Evolutionary conservation across 2,888 invertebrate species (phyloP).

Genomic region (Temnothorax ravouxi): DNA sequence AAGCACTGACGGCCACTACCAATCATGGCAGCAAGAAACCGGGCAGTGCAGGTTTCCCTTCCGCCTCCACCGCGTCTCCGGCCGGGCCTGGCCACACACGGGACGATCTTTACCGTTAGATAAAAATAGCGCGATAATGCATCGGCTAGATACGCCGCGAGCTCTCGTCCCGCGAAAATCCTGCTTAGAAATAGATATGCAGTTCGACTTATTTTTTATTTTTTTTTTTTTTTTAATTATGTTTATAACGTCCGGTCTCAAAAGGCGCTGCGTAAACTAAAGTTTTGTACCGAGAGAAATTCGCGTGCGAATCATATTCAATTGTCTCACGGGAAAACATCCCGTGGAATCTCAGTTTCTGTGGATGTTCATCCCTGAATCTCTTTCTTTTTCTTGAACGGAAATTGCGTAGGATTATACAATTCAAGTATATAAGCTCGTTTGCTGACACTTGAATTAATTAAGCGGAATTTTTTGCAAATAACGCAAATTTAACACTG

Average conservation of each 20-base stretch:
- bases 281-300: neutral
- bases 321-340: neutral
- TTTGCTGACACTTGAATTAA: neutral
- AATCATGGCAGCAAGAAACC: conserved; percentile 77
- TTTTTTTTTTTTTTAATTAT: too few species aligned
- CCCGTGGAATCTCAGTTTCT: neutral
- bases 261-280: neutral
- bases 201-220: neutral
- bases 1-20: conserved; percentile 76
- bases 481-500: neutral
- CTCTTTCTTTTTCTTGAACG: neutral
- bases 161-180: conserved; percentile 1
- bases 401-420: neutral
- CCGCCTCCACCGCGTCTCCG: conserved; percentile 61
- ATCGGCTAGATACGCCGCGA: conserved; percentile 4
- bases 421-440: too few species aligned
- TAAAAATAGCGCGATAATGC: conserved; percentile 54
- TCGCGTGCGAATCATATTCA: neutral
- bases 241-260: neutral
- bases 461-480: neutral
- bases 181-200: neutral
- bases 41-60: conserved; percentile 69
- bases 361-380: neutral
- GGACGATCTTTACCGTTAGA: conserved; percentile 72
- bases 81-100: conserved; percentile 51